Evolutionary conservation across 2,888 invertebrate species (phyloP).

Genomic region (Hydrotaea diabolus): DNA sequence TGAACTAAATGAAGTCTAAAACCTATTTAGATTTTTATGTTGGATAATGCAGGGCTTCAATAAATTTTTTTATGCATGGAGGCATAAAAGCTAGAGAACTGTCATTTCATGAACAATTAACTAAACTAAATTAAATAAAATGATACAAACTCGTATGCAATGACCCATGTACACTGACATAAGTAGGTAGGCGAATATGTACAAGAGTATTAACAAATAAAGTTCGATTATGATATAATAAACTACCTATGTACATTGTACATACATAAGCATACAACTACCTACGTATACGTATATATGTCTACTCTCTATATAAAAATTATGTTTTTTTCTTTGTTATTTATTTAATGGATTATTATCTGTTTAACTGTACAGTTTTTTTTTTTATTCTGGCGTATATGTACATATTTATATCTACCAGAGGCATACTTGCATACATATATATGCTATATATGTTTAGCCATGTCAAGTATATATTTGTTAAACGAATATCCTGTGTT

Average conservation of each 20-base stretch:
- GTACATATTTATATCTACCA: background rate
- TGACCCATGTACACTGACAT: too few relatives aligned
- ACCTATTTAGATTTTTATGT: too few relatives aligned
- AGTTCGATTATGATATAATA: background rate
- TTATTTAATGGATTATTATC: conserved; percentile 1
- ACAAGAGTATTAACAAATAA: too few relatives aligned
- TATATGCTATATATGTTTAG: background rate
- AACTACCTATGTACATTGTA: background rate
- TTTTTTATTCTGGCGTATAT: background rate
- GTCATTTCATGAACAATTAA: too few relatives aligned
- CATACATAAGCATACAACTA: background rate
- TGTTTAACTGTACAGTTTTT: background rate
- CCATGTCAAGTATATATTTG: background rate
- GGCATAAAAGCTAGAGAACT: too few relatives aligned
- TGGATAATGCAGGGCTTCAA: too few relatives aligned
- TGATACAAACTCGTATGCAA: too few relatives aligned
- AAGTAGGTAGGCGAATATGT: too few relatives aligned
- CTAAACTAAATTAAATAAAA: too few relatives aligned
- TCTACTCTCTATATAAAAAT: too few relatives aligned
- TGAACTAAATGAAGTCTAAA: too few relatives aligned
- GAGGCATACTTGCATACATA: background rate
- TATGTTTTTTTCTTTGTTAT: conserved; percentile 19
- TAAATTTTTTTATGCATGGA: too few relatives aligned
- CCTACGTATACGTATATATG: background rate
- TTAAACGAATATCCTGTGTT: background rate